Base-by-base conservation (phyloP, 1,140 invertebrate species). In the Drosophila watanabei region DNA sequence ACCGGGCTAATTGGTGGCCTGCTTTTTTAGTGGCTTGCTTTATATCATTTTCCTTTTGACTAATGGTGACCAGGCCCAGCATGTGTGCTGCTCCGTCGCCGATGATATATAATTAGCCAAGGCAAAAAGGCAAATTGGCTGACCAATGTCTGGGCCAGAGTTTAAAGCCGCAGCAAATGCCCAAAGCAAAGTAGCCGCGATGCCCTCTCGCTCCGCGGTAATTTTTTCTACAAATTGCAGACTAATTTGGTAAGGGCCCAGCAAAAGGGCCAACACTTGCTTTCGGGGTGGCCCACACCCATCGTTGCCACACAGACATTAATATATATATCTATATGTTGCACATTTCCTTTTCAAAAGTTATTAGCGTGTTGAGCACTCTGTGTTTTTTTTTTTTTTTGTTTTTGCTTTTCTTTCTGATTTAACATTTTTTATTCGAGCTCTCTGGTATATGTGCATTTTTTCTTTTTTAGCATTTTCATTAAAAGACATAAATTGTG, bases 401-500 rank as follows among this genome's bases (percentile, higher is more conserved):
- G 24, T 24, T 24, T 66, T 68, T 66, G 45, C 46, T 70, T 75
- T 87, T 82, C 60, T 65, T 59, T 81, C 56, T 69, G 73, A 57
- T 82, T 76, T 68, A 59, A 58, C 68, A 54, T 56, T 63, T 72
- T 60, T 66, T 75, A 75, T 63, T 39, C 58, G 33, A 39, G 28
- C 37, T 51, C 63, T 18, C 48, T 18, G 66, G 20, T 37, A 68
- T 33, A 72, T 52, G 13, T 24, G 52, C 43, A 39, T 39, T 52
- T 54, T 78, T 48, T 37, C 33, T 45, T 56, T 68, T 63, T 73
- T 79, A 58, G 52, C 59, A 82, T 90, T 89, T 90, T 90, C 86
- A 89, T 89, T 89, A 89, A 89, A 85, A 89, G 86, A 85, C 86
- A 89, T 89, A 89, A 89, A 89, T 89, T 89, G 86, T 90, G 86